phyloP scores from a whole-genome alignment of 2,797 vertebrate genomes.

The Galagoides demidoff region DNA sequence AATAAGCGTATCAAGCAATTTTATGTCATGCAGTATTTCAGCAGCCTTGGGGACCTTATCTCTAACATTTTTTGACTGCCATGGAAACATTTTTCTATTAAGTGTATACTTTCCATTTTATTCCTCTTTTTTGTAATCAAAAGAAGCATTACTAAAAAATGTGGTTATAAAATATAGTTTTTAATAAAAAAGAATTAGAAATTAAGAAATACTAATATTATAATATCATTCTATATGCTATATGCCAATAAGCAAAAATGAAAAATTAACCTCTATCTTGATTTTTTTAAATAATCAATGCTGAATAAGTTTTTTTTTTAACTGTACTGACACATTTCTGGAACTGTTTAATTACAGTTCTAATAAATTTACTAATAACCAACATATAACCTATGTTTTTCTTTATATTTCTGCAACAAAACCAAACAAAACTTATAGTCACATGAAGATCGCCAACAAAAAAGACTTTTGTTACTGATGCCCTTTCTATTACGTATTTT shows the following conservation, averaged over 20 bases:
- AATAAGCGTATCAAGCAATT: slow-evolving; percentile 84
- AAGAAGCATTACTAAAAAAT: slow-evolving; percentile 2
- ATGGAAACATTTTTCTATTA: slow-evolving; percentile 74
- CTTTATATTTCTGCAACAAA: background rate
- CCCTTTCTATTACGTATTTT: slow-evolving; percentile 9
- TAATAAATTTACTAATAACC: background rate
- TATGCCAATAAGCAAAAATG: background rate
- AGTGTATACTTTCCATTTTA: slow-evolving; percentile 73
- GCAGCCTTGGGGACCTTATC: slow-evolving; percentile 74
- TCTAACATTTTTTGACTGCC: slow-evolving; percentile 64
- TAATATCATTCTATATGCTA: background rate
- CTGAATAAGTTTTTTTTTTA: background rate
- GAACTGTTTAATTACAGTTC: background rate
- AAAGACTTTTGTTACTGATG: background rate
- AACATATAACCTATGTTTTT: background rate
- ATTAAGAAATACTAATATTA: background rate
- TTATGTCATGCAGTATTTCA: slow-evolving; percentile 74
- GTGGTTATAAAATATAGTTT: background rate
- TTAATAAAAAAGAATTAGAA: background rate
- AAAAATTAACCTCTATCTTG: background rate
- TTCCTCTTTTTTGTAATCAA: slow-evolving; percentile 72
- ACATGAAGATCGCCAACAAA: background rate
- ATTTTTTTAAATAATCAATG: background rate
- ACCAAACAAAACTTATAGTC: background rate
- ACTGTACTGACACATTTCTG: background rate